Evolutionary conservation across 2,888 invertebrate genomes (phyloP).

Genomic region (Caenorhabditis sp.): DNA sequence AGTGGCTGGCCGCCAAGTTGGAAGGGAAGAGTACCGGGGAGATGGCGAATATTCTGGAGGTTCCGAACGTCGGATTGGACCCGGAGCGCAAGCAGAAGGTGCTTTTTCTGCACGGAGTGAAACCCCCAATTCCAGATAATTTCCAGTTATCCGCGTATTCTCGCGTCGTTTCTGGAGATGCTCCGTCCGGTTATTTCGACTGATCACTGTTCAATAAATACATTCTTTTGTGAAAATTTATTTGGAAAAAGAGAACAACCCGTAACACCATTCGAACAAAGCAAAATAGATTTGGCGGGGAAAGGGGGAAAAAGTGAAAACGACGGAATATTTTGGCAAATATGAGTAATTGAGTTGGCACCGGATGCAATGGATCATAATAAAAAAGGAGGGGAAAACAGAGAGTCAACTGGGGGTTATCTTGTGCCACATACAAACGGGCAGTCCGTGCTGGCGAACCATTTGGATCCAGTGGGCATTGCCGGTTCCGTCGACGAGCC

Average conservation of each 20-base stretch:
- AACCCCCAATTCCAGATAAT: no score
- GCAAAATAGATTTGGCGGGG: constrained; percentile 16
- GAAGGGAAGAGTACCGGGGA: constrained; percentile 46
- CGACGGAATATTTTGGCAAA: constrained; percentile 29
- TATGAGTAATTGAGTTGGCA: constrained; percentile 31
- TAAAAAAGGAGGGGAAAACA: constrained; percentile 1
- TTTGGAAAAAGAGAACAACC: not conserved
- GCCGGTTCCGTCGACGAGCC: constrained; percentile 67
- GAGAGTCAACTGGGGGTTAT: constrained; percentile 38
- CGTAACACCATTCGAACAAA: constrained; percentile 4
- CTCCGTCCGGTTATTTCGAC: not conserved
- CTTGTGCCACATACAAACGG: constrained; percentile 76
- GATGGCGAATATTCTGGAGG: constrained; percentile 50
- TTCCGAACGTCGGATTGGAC: constrained; percentile 11
- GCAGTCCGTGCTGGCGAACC: constrained; percentile 74
- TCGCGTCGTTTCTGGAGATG: constrained; percentile 4
- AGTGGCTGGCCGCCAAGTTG: constrained; percentile 44
- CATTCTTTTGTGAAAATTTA: not conserved
- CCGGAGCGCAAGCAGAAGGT: constrained; percentile 7
- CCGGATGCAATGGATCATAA: constrained; percentile 44
- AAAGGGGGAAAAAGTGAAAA: constrained; percentile 19
- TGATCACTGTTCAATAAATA: constrained; percentile 8
- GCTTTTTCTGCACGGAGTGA: no score
- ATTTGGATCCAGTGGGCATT: constrained; percentile 77
- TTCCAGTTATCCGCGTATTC: no score